Evolutionary conservation across 1,140 invertebrate species (phyloP).

Genomic region (Aphis craccivora): DNA sequence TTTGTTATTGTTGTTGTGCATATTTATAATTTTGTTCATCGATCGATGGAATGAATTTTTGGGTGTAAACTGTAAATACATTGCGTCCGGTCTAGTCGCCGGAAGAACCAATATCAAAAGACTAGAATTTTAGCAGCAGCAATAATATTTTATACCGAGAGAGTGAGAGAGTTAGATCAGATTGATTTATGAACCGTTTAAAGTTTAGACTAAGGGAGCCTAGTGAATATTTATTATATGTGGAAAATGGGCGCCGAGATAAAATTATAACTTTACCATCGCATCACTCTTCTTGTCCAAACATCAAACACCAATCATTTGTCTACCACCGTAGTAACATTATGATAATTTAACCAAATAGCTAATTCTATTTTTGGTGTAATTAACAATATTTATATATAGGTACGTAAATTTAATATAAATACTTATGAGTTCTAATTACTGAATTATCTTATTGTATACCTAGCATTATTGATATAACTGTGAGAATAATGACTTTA

Average conservation of each 20-base stretch:
- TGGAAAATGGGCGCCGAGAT: background rate
- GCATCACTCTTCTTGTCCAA: background rate
- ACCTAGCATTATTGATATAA: too few species aligned
- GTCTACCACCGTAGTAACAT: background rate
- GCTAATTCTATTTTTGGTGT: background rate
- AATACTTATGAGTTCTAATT: background rate
- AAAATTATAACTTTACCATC: background rate
- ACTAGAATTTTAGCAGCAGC: background rate
- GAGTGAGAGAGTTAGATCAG: background rate
- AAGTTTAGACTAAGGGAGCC: background rate
- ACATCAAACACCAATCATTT: conserved; percentile 1
- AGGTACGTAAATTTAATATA: background rate
- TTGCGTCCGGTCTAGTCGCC: background rate
- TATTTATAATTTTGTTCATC: background rate
- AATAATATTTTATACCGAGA: background rate
- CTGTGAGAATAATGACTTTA: too few species aligned
- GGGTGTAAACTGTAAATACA: background rate
- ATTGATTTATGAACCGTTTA: background rate
- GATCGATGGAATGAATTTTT: background rate
- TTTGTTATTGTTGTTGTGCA: background rate
- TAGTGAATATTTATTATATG: background rate
- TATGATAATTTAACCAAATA: background rate
- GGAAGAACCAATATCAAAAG: background rate
- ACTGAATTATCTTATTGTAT: background rate
- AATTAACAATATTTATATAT: background rate